phyloP scores from a whole-genome alignment of 1,140 invertebrate species.

The Philopotamus ludificatus region DNA sequence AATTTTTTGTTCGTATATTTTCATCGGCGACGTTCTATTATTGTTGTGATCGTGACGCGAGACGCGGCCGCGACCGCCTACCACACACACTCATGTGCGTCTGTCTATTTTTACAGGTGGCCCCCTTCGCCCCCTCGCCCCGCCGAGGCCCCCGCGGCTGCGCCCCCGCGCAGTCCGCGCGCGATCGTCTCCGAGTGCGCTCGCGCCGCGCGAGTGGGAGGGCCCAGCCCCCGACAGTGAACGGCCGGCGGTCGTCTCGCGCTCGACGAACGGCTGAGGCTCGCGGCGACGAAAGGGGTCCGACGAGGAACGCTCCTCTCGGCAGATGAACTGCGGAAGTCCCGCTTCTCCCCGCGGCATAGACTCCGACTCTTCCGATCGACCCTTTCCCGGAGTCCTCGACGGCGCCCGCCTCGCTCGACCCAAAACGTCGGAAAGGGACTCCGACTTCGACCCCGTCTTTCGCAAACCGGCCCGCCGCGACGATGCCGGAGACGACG shows the following conservation, averaged over 20 bases:
- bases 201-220: background rate
- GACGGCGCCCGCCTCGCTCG: background rate
- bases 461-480: too few relatives aligned
- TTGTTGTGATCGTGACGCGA: too few relatives aligned
- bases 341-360: background rate
- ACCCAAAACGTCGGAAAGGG: too few relatives aligned
- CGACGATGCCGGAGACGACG: too few relatives aligned
- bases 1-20: too few relatives aligned
- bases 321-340: constrained; percentile 20
- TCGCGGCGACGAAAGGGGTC: background rate
- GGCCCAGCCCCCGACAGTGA: background rate
- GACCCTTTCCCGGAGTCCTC: background rate
- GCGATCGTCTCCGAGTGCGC: background rate
- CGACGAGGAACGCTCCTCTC: background rate
- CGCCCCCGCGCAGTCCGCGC: background rate
- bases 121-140: background rate
- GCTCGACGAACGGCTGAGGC: background rate
- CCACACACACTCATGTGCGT: background rate
- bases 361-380: background rate
- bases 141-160: background rate
- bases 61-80: background rate
- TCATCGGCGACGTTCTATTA: too few relatives aligned
- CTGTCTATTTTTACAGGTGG: constrained; percentile 25
- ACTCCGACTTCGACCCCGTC: too few relatives aligned
- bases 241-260: background rate